phyloP scores from a whole-genome alignment of 2,888 invertebrate species.

The Dryadula phaetusa region DNA sequence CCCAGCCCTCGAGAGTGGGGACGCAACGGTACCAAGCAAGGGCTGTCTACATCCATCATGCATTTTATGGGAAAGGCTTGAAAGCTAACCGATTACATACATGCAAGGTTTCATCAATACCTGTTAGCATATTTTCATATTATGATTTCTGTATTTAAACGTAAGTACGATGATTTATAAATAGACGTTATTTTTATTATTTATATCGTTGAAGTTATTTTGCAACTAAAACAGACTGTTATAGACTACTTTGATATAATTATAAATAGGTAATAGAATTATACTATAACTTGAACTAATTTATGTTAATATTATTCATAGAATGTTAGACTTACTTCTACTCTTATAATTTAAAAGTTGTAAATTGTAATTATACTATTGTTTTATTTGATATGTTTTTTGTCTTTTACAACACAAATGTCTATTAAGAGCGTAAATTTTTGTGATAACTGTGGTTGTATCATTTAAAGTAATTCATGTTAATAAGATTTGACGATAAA shows the following conservation, averaged over 20 bases:
- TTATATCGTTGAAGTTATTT: background rate
- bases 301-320: background rate
- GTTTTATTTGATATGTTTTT: background rate
- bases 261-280: background rate
- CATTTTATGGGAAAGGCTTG: slow-evolving; percentile 76
- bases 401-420: background rate
- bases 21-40: slow-evolving; percentile 75
- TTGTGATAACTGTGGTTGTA: slow-evolving; percentile 1
- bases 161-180: background rate
- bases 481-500: slow-evolving; percentile 33
- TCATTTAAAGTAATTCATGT: slow-evolving; percentile 20
- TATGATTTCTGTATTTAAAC: slow-evolving; percentile 30
- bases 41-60: slow-evolving; percentile 80
- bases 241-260: background rate
- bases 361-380: background rate
- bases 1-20: slow-evolving; percentile 77
- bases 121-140: slow-evolving; percentile 50
- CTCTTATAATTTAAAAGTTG: background rate
- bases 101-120: slow-evolving; percentile 67
- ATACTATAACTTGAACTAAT: background rate
- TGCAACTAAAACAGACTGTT: background rate
- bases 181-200: no score
- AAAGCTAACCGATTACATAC: slow-evolving; percentile 75
- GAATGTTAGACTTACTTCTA: background rate
- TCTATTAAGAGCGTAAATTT: background rate